These are phyloP conservation scores for Apamea anceps DNA, from an alignment of 2,888 invertebrate species.

Conservation along the genomic window DNA sequence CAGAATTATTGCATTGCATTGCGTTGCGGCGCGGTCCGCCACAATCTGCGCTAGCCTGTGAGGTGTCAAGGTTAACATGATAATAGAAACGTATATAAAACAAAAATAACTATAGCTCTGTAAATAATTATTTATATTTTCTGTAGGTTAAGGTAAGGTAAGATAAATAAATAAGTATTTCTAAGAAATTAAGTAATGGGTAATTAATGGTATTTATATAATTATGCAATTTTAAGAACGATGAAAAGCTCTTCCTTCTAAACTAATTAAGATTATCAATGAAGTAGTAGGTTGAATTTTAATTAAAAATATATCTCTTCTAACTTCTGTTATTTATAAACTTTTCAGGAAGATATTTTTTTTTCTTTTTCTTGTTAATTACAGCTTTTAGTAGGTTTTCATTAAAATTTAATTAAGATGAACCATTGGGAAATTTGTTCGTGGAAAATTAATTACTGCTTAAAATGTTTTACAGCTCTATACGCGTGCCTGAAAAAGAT, in stretches of 20 bases:
- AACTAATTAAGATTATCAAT: background rate
- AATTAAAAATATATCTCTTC: slow-evolving; percentile 18
- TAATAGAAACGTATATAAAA: background rate
- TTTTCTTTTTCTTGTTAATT: slow-evolving; percentile 18
- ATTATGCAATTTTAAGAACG: background rate
- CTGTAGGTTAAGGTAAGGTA: background rate
- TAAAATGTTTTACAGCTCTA: background rate
- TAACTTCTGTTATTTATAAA: slow-evolving; percentile 5
- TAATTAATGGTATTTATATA: background rate
- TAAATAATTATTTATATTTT: slow-evolving; percentile 19
- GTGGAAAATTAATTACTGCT: background rate
- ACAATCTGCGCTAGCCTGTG: background rate
- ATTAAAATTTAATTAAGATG: slow-evolving; percentile 2
- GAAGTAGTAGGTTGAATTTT: slow-evolving; percentile 13
- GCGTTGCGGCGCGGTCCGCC: background rate
- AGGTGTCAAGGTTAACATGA: background rate
- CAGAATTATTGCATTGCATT: background rate
- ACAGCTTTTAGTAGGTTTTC: slow-evolving; percentile 1
- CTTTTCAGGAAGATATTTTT: background rate
- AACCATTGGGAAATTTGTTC: background rate
- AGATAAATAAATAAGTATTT: background rate
- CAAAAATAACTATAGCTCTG: background rate
- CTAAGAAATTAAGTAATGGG: background rate
- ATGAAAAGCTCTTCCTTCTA: background rate
- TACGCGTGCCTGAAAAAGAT: background rate